Percentiles rank a stretch among this genome's conserved stretches.
These are phyloP conservation scores for Macrobrachium nipponense DNA, from an alignment of 1,140 invertebrate genomes.

Conservation along the genomic window DNA sequence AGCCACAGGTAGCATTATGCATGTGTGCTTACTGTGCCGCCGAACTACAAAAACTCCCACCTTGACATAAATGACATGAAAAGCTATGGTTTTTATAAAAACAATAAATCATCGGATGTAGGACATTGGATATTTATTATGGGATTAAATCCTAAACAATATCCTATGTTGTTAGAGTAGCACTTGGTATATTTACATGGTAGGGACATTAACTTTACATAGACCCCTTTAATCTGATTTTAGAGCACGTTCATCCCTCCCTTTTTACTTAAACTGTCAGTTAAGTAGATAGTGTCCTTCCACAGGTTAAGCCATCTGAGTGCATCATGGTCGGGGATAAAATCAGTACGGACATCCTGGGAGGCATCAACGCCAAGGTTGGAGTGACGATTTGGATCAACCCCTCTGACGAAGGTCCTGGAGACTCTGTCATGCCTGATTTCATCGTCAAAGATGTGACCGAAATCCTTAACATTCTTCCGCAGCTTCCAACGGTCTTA, in stretches of 20 bases:
- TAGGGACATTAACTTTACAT: too few relatives aligned
- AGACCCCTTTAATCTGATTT: too few relatives aligned
- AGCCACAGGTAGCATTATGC: too few relatives aligned
- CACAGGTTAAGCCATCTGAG: conserved; percentile 77
- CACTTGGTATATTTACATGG: too few relatives aligned
- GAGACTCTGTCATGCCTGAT: conserved; percentile 64
- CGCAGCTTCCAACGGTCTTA: background rate
- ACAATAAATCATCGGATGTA: too few relatives aligned
- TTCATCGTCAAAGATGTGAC: conserved; percentile 64
- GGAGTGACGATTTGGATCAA: conserved; percentile 84
- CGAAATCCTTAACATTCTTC: conserved; percentile 48
- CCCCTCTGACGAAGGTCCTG: conserved; percentile 21
- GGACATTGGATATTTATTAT: too few relatives aligned
- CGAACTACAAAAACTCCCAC: too few relatives aligned
- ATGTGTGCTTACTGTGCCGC: too few relatives aligned
- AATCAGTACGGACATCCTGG: conserved; percentile 85
- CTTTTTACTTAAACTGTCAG: background rate
- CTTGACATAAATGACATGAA: too few relatives aligned
- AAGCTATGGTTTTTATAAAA: too few relatives aligned
- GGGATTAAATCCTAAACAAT: too few relatives aligned
- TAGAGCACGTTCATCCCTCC: background rate
- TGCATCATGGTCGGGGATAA: conserved; percentile 90
- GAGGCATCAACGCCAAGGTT: conserved; percentile 80
- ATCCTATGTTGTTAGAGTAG: too few relatives aligned
- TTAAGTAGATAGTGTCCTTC: conserved; percentile 66